phyloP scores from a whole-genome alignment of 2,797 vertebrate species.

The Sebastolobus alascanus region DNA sequence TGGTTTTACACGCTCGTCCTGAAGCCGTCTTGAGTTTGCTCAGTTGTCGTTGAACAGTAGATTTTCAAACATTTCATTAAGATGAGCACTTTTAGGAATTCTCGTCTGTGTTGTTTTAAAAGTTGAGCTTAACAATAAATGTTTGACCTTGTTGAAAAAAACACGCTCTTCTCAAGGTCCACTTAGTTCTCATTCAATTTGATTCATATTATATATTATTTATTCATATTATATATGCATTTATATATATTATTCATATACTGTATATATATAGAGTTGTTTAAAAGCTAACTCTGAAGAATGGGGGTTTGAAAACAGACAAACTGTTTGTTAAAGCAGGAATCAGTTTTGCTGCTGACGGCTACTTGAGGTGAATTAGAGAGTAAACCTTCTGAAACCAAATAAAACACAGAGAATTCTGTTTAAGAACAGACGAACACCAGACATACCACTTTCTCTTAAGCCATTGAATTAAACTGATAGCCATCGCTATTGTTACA shows the following conservation, averaged over 20 bases:
- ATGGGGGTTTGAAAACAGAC: background rate
- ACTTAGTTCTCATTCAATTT: background rate
- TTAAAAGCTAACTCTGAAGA: constrained; percentile 1
- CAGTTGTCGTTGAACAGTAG: too few relatives aligned
- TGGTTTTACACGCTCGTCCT: too few relatives aligned
- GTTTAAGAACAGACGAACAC: constrained; percentile 20
- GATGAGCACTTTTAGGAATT: too few relatives aligned
- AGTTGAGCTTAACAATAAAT: too few relatives aligned
- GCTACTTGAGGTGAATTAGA: constrained; percentile 14
- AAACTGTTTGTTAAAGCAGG: constrained; percentile 15
- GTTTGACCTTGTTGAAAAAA: too few relatives aligned
- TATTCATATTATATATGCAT: too few relatives aligned
- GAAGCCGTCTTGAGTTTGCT: too few relatives aligned
- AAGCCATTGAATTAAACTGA: constrained; percentile 65
- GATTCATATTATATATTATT: too few relatives aligned
- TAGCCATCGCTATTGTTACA: constrained; percentile 55
- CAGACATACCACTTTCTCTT: constrained; percentile 45
- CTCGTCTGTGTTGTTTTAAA: too few relatives aligned
- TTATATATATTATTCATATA: too few relatives aligned
- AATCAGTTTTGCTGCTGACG: constrained; percentile 1
- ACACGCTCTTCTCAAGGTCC: too few relatives aligned
- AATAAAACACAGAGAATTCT: constrained; percentile 27
- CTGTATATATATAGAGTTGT: background rate
- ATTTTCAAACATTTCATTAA: too few relatives aligned
- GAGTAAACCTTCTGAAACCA: constrained; percentile 17